Evolutionary conservation across 2,888 invertebrate genomes (phyloP), one percentile per base, ranked within the genome.

Genomic region (Microplitis deprimator): DNA sequence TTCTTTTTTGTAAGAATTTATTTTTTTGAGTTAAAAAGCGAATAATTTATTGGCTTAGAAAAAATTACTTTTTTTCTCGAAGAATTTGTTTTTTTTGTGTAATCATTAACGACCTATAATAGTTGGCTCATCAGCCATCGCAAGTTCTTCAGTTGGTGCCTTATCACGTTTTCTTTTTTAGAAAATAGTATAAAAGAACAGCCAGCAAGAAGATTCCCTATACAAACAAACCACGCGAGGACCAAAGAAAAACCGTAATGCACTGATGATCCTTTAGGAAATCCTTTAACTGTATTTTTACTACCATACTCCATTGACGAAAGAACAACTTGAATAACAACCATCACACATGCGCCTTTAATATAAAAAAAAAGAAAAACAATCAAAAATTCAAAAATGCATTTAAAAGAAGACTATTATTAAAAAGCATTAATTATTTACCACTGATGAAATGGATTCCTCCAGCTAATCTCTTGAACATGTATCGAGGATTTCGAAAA

Each of bases 391-490:
- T 59, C 10, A 50, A 39, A 61, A 39, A n/a, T 65, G 6, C 16
- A 91, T 29, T 29, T 3, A 29, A 29, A 29, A 29, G 4, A 29
- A 29, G 29, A 29, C 29, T 6, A 60, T 29, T 3, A 17, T 20
- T 59, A 16, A 8, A 17, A 60, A 41, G 16, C 6, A 4, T 65
- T 16, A 76, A 71, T 65, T 79, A 91, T 92, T 92, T 89, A 95
- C 95, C 94, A 87, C 95, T 94, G 77, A 97, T 94, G 84, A 97
- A 94, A 87, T 96, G 95, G 79, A 96, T 94, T 20, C 95, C 95
- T 0, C 95, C 96, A 4, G 96, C 96, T 38, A 97, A 91, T 60
- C 97, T 91, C 88, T 97, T 97, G 91, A 96, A 96, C 94, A 96
- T 96, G 88, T 97, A 97, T 5, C 96, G 92, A 3, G 96, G 95